Base-by-base conservation (phyloP, 2,797 vertebrate species). In the Psittacula echo region DNA sequence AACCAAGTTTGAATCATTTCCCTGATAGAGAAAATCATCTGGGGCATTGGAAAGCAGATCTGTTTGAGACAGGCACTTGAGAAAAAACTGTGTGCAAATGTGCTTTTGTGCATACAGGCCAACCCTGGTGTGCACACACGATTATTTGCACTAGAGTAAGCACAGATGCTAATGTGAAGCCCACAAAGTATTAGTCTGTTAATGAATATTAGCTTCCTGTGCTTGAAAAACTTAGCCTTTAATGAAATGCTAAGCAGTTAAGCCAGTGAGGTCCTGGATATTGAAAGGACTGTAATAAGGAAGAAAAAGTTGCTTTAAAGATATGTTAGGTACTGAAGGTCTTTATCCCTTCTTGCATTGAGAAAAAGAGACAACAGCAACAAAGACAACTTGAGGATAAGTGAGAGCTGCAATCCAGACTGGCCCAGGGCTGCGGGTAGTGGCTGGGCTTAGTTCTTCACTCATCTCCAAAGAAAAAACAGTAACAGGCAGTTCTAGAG, bases 1-100 rank as follows among this genome's bases (percentile, higher is more conserved):
- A 90, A 8, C 0, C 71, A 88, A 95, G 90, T 67, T 84, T 90
- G 89, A 94, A 96, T 96, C 75, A 95, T 95, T 95, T 96, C 96
- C 75, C 93, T 93, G 84, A 66, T 22, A 77, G 94, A 89, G 88
- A 96, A 97, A 96, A 94, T 94, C 94, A 97, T 96, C 95, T 90
- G 80, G 65, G 68, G 74, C 44, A 34, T 13, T 73, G 93, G 85
- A 94, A 96, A 90, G 88, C 62, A 96, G 86, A 90, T 75, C 68
- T 89, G 67, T 80, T 77, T 58, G 88, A 90, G 90, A 85, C 77
- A 94, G 93, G 81, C 91, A 85, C 68, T 87, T n/a, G 65, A 87
- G 68, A 34, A 76, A 71, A 44, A 83, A 24, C 4, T 18, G 53
- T 82, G 86, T 78, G 78, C 90, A 78, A 89, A 60, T 1, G 39